Evolutionary conservation across 2,797 vertebrate genomes (phyloP), one percentile per base, ranked within the genome.

Genomic region (Sebastes dallii): DNA sequence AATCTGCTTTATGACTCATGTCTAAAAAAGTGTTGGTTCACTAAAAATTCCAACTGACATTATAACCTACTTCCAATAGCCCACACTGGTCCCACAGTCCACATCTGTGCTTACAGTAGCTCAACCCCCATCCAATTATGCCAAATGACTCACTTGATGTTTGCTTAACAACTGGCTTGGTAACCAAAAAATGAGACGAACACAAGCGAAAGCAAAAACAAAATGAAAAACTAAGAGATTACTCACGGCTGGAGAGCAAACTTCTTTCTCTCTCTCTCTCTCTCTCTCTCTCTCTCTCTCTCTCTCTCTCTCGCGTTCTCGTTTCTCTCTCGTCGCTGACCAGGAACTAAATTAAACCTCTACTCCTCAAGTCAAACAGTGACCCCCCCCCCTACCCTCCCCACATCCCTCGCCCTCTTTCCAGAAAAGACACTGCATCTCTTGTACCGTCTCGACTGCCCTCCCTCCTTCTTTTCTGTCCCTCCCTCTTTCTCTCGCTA

Each of bases 401-500:
- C 85, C 85, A 88, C 88, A 90, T 92, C 92, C 88, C 92, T 91
- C 81, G 61, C 94, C 88, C 93, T 94, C 91, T 93, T 94, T 94
- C 92, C 95, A 94, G 93, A 88, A 93, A 95, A 94, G 95, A 96
- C 96, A 96, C 95, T 96, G 77, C 94, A 95, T 94, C 94, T 95
- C 95, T 96, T 96, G 95, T 96, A 87, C 90, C 91, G 86, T 93
- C 89, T 91, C 50, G 69, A 78, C 81, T 70, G 77, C 92, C 89
- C 91, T 91, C 91, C 85, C 92, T 88, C 81, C 82, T 72, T 80
- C 66, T 76, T 75, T 72, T 86, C 88, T 85, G 66, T 80, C 84
- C 77, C 87, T 85, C 88, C 85, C 77, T 86, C 89, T 85, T 79
- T 83, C 77, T 80, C 89, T 89, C 81, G 65, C 87, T 96, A 96